These are phyloP conservation scores for Gerris lacustris DNA, from an alignment of 2,888 invertebrate genomes.

Conservation along the genomic window DNA sequence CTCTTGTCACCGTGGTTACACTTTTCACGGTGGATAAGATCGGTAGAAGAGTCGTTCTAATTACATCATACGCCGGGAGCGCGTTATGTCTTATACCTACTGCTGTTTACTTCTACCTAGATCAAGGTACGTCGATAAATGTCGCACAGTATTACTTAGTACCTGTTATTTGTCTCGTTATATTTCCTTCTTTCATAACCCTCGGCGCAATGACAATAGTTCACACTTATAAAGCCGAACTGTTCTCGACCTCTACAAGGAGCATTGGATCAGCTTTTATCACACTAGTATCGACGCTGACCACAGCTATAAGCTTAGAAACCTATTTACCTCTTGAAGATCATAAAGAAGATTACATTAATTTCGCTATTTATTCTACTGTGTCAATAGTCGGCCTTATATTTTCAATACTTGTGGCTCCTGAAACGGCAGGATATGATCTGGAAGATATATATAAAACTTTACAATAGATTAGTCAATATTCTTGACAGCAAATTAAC, in stretches of 20 bases:
- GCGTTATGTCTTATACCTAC: conserved; percentile 19
- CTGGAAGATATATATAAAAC: conserved; percentile 9
- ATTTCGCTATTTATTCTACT: conserved; percentile 11
- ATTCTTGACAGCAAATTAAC: no score
- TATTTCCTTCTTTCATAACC: conserved; percentile 6
- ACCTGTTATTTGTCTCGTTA: conserved; percentile 4
- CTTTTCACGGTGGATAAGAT: conserved; percentile 23
- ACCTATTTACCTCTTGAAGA: conserved; percentile 9
- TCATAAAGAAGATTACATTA: conserved; percentile 13
- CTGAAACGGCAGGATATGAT: conserved; percentile 19
- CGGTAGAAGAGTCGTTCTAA: conserved; percentile 25
- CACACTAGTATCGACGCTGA: conserved; percentile 4
- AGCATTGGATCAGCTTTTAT: conserved; percentile 42
- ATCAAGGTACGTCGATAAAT: neutral
- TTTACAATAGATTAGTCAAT: neutral
- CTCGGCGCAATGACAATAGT: conserved; percentile 14
- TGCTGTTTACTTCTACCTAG: conserved; percentile 10
- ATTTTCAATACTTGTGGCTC: conserved; percentile 13
- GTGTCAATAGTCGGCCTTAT: conserved; percentile 10
- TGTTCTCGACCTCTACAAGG: conserved; percentile 51
- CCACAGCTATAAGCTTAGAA: conserved; percentile 9
- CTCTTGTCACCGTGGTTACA: conserved; percentile 24
- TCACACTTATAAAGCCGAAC: conserved; percentile 43
- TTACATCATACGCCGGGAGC: conserved; percentile 24
- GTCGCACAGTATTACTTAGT: neutral